These are phyloP conservation scores for Lasaia peninsularis DNA, from an alignment of 1,140 invertebrate species.

Conservation along the genomic window DNA sequence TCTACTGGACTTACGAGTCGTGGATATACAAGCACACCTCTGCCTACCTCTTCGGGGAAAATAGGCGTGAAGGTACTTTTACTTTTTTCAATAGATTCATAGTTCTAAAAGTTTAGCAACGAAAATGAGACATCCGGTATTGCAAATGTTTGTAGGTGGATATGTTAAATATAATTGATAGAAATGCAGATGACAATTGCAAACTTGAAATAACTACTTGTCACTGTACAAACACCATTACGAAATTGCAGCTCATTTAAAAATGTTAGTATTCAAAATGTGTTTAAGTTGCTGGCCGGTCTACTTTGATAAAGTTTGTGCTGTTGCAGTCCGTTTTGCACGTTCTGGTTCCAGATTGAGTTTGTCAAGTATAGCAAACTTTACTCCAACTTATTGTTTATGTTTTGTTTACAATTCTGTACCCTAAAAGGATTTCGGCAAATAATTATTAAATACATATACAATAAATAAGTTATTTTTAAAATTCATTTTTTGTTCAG, in stretches of 20 bases:
- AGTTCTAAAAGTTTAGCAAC: too few species aligned
- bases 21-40: too few species aligned
- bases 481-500: too few species aligned
- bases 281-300: not conserved
- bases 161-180: too few species aligned
- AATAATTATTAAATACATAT: not conserved
- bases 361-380: not conserved
- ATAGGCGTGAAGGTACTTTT: not conserved
- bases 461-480: not conserved
- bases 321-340: constrained; percentile 6
- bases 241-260: not conserved
- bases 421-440: not conserved
- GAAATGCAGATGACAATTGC: too few species aligned
- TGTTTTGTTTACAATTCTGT: constrained; percentile 33
- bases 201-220: too few species aligned
- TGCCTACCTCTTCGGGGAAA: too few species aligned
- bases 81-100: too few species aligned
- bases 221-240: too few species aligned
- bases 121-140: too few species aligned
- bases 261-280: not conserved
- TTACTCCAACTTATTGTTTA: constrained; percentile 34
- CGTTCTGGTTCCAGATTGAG: constrained; percentile 5
- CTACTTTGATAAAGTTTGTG: constrained; percentile 2
- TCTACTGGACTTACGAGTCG: too few species aligned
- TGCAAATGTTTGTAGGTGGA: too few species aligned